A percentile compares a stretch with the other conserved stretches of the same genome.
Conservation (phyloP, 2,113 vertebrate genomes). For the Casuarius casuarius region DNA sequence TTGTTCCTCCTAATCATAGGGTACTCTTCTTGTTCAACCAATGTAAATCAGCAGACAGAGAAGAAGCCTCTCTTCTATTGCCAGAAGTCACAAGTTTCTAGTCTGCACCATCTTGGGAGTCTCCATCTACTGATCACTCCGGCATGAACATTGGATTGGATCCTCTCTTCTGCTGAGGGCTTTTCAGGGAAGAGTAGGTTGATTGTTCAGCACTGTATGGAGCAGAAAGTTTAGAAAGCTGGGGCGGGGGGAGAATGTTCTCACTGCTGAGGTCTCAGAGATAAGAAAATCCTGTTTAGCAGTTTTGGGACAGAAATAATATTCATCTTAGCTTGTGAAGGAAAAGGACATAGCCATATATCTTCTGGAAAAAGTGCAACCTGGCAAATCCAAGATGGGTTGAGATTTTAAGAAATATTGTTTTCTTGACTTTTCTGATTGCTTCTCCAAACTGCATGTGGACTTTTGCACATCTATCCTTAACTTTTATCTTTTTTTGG, state of each 20-base stretch:
- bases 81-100: background rate
- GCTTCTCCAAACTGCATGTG: background rate
- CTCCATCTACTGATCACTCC: background rate
- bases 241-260: background rate
- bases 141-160: background rate
- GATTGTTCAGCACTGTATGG: background rate
- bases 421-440: background rate
- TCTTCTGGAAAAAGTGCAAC: background rate
- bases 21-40: background rate
- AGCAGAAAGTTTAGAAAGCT: background rate
- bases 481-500: background rate
- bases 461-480: background rate
- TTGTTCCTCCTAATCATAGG: background rate
- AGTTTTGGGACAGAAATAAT: background rate
- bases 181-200: background rate
- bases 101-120: fast-evolving
- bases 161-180: background rate
- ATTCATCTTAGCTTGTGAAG: background rate
- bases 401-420: background rate
- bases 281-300: background rate
- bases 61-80: background rate
- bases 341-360: background rate
- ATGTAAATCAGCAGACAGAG: background rate
- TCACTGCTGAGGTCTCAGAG: background rate
- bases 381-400: background rate